A percentile compares a stretch with the other conserved stretches of the same genome.
Evolutionary conservation across 2,888 invertebrate species (phyloP).

Genomic region (Pediacus dermestoides): DNA sequence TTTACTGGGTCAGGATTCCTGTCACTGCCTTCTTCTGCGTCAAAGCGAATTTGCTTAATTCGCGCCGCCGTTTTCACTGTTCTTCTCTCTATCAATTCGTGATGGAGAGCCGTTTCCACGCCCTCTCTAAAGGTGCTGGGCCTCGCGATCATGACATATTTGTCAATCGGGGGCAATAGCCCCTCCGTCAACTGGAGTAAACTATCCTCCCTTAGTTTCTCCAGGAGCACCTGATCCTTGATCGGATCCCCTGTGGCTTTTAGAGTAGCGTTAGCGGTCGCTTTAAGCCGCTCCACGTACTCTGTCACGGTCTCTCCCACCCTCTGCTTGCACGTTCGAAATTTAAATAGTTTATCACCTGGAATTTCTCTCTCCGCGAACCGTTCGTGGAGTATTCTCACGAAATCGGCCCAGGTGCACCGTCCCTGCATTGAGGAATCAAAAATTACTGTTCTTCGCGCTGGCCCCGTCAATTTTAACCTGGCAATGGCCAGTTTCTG

Average conservation of each 20-base stretch:
- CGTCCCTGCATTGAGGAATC: not conserved
- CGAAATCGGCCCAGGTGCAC: not conserved
- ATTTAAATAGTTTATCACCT: not conserved
- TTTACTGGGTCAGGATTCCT: no score
- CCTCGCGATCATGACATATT: not conserved
- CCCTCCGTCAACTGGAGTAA: not conserved
- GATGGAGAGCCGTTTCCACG: not conserved
- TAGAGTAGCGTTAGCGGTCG: not conserved
- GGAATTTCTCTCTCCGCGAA: not conserved
- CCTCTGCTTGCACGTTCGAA: not conserved
- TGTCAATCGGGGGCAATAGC: not conserved
- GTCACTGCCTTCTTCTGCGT: no score
- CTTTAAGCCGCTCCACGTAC: slow-evolving; percentile 1
- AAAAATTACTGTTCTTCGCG: not conserved
- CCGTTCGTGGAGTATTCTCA: not conserved
- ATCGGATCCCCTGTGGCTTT: not conserved
- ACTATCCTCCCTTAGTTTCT: not conserved
- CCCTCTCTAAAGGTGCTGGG: not conserved
- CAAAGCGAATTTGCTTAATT: no score
- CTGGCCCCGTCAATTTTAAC: slow-evolving; percentile 1
- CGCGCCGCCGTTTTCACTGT: no score
- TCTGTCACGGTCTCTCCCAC: not conserved
- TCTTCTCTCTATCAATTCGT: slow-evolving; percentile 1
- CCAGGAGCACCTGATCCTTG: not conserved
- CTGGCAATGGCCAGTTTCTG: not conserved